Evolutionary conservation across 2,888 invertebrate genomes (phyloP), one percentile per base, ranked within the genome.

Genomic region (Coremacera marginata): DNA sequence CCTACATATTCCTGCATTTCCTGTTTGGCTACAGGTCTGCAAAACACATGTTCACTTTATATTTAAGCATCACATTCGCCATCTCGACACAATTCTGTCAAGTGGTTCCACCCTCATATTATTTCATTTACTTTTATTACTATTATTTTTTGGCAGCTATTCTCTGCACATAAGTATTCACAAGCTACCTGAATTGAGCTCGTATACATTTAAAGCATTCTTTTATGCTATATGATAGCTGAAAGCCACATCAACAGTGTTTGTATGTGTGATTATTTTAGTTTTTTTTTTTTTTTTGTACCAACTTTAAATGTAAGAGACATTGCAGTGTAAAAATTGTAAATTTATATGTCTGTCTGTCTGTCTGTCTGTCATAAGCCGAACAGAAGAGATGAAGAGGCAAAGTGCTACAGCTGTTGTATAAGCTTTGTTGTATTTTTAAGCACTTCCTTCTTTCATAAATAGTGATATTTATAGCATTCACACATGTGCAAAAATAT

Each of bases 21-120:
- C 63, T 65, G 34, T 37, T 65, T 65, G 9, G 19, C 25, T 9
- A 11, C 34, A 63, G 31, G 14, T 16, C n/a, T 9, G n/a, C n/a
- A n/a, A 8, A 22, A 34, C 34, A 34, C 34, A 65, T 34, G 31
- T 31, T 34, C 37, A 34, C n/a, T 65, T 9, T 65, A 19, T 19
- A 3, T 34, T 31, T 27, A 34, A 27, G 34, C 31, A 34, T 5
- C 31, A n/a, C 31, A 27, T 9, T 27, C 3, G 37, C 31, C 63
- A 65, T 37, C 37, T 14, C 63, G 37, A 65, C 63, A 65, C 63
- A 65, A 31, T 65, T 65, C 31, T 65, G 37, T 37, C 37, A 65
- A 65, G 37, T 63, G 63, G 31, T 31, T 65, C 31, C 37, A 14
- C 37, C 9, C 55, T 19, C 19, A 55, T 52, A 52, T 19, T 52